A percentile compares a stretch with the other conserved stretches of the same genome.
Conservation (phyloP, 2,888 invertebrate genomes). For the Cantharis rustica region DNA sequence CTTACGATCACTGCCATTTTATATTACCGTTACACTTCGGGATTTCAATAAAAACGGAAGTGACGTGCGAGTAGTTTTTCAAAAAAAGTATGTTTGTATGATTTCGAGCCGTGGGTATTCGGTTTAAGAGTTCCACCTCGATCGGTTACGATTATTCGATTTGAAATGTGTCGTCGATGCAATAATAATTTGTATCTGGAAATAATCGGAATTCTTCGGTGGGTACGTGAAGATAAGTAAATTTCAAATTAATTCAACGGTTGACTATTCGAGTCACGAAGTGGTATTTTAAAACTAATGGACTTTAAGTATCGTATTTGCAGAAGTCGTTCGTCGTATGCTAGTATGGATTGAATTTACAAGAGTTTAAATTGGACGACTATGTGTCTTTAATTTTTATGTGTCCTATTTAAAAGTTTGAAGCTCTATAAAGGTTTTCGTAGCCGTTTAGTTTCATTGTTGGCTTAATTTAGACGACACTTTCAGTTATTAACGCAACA, state of each 20-base stretch:
- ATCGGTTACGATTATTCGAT: too few species aligned
- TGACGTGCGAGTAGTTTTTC: not conserved
- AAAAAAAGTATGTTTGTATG: too few species aligned
- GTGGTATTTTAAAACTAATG: constrained; percentile 1
- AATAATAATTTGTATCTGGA: not conserved
- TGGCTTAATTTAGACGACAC: constrained; percentile 4
- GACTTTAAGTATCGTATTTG: constrained; percentile 2
- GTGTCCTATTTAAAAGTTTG: not conserved
- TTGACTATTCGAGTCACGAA: not conserved
- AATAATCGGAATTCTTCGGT: not conserved
- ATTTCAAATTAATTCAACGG: not conserved
- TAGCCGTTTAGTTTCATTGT: not conserved
- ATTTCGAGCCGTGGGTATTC: too few species aligned
- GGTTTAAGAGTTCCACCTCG: too few species aligned
- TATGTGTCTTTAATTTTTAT: constrained; percentile 2
- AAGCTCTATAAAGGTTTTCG: not conserved
- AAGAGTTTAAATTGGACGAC: not conserved
- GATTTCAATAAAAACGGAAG: not conserved
- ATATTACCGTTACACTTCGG: not conserved
- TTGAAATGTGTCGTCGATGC: too few species aligned
- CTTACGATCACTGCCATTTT: not conserved
- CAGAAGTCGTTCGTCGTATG: not conserved
- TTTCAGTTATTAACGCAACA: constrained; percentile 21
- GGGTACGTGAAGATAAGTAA: not conserved
- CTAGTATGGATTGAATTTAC: not conserved